Base-by-base conservation (phyloP, 2,888 invertebrate species). In the Eilema sororculum region DNA sequence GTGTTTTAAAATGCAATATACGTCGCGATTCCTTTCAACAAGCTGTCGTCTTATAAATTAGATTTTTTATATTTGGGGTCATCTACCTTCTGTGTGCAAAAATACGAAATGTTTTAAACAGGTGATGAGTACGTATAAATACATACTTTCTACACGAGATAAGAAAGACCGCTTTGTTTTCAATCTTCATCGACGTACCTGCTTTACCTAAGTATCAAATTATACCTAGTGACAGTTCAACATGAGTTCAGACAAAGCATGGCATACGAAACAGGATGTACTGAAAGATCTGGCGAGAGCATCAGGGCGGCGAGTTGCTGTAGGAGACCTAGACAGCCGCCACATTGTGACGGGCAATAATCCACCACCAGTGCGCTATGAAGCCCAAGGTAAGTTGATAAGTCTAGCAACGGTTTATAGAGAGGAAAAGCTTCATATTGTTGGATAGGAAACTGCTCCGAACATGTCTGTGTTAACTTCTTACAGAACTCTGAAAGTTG, bases 251-350 rank as follows among this genome's bases (percentile, higher is more conserved):
- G 61, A 37, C 3, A 69, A 75, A 57, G 70, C 69, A 58, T 93
- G 93, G 93, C 74, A 72, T 3, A 87, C 90, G 0, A 87, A 86
- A 62, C 85, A 88, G 30, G 90, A 93, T 20, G 86, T 93, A 0
- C 68, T 89, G 4, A 82, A 84, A 9, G 93, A 92, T 61, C 71
- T 93, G 12, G 82, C 83, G 0, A 71, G 73, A 37, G 85, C 85
- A 0, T 85, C 85, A 0, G 91, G 91, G 0, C 78, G 72, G 9
- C 65, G 28, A 13, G 58, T 76, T 0, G 72, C 56, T 0, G 61
- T 28, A 13, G 58, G 74, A 0, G 73, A 57, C 16, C 71, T 90
- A 22, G 86, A 88, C 9, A 86, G 88, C 24, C 74, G 77, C 0
- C 87, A 69, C 65, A 76, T 90, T 2, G 78, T 90, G 0, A 71